A percentile compares a stretch with the other conserved stretches of the same genome.
These are phyloP conservation scores for Arrhamphus sclerolepis DNA, from an alignment of 2,797 vertebrate species.

Conservation along the genomic window DNA sequence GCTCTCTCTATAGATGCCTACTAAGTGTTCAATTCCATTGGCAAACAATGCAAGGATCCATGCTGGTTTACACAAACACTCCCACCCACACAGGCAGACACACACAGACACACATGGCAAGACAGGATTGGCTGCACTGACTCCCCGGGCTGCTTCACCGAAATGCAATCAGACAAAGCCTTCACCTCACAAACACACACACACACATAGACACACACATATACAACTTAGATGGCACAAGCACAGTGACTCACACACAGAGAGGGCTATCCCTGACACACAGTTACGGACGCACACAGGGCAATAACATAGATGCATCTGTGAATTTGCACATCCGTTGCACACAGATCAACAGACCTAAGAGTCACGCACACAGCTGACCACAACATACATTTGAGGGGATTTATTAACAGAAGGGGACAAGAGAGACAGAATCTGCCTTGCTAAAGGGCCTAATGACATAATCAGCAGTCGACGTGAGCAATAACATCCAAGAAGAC, in stretches of 20 bases:
- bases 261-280: conserved; percentile 61
- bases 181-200: conserved; percentile 27
- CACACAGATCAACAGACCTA: conserved; percentile 21
- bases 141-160: conserved; percentile 46
- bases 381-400: conserved; percentile 30
- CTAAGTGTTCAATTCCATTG: conserved; percentile 56
- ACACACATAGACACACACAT: no score
- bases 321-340: conserved; percentile 2
- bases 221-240: background rate
- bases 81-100: no score
- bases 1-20: conserved; percentile 30
- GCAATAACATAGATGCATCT: no score
- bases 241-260: background rate
- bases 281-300: background rate
- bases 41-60: conserved; percentile 56
- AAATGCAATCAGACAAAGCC: conserved; percentile 61
- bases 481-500: conserved; percentile 56
- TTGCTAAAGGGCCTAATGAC: conserved; percentile 72
- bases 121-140: conserved; percentile 33
- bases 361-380: conserved; percentile 24
- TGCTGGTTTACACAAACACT: conserved; percentile 38
- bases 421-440: conserved; percentile 65
- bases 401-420: conserved; percentile 60
- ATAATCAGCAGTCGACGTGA: conserved; percentile 66
- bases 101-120: conserved; percentile 23